Base-by-base conservation (phyloP, 2,113 vertebrate species). In the Macroglossus sobrinus region DNA sequence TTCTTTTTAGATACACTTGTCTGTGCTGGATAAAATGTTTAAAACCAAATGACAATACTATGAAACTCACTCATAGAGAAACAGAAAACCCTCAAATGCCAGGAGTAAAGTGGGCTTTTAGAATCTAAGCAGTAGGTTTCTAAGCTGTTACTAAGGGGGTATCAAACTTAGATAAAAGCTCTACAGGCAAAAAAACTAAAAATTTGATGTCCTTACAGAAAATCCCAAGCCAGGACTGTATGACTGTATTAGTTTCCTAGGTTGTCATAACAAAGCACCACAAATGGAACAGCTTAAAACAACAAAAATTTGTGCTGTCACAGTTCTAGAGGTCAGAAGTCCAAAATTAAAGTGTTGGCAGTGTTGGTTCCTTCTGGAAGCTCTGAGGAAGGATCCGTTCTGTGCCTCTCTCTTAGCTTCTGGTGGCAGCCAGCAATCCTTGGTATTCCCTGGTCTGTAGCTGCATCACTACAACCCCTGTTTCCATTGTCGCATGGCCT, bases 11-110 rank as follows among this genome's bases (percentile, higher is more conserved):
- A 63, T 84, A 26, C 1, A 43, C 3, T 79, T 66, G 24, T 74
- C 22, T 88, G 38, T 24, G 12, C 14, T 68, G 28, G 43, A 71
- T 88, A 80, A 91, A 88, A 94, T 80, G 93, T 68, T 94, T 84
- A 87, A 93, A 96, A 53, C 28, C 87, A 87, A 84, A 93, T 88
- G 35, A 63, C 28, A 84, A 69, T 50, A 93, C 19, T 86, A 16
- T 43, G 50, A 57, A 92, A 28, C 10, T 63, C 35, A 96, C n/a
- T 68, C 35, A 80, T 53, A 84, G 18, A 50, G 5, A 28, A 28
- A 79, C 87, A 63, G 35, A 55, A 88, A 78, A 30, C 10, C 16
- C 16, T 92, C 35, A 55, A 81, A 30, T 33, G 30, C 33, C 11
- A 40, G n/a, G 47, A 89, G 24, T 81, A 59, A 81, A 76, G 26